These are phyloP conservation scores for Monopis laevigella DNA, from an alignment of 2,888 invertebrate genomes.

Conservation along the genomic window DNA sequence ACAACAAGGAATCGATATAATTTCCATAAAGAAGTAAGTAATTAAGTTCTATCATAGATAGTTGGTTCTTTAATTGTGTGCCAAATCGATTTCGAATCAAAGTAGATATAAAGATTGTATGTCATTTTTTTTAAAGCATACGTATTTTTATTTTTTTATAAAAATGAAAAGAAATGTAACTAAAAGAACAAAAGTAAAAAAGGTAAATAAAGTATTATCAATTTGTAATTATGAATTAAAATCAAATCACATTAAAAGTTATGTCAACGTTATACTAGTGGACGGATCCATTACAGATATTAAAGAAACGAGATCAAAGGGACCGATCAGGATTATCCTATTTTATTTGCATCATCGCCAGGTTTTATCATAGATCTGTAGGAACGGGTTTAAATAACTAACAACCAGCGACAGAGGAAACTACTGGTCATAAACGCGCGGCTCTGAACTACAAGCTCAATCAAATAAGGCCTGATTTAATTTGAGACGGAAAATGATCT, in stretches of 20 bases:
- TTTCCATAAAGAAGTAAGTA: too few relatives aligned
- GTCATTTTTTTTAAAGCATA: too few relatives aligned
- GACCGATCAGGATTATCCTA: slow-evolving; percentile 12
- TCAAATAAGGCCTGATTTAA: slow-evolving; percentile 1
- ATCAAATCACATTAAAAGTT: too few relatives aligned
- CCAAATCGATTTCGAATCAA: too few relatives aligned
- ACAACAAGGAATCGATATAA: slow-evolving; percentile 4
- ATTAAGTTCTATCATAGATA: too few relatives aligned
- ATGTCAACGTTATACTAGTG: background rate
- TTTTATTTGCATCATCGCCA: slow-evolving; percentile 11
- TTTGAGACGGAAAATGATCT: background rate
- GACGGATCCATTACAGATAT: slow-evolving; percentile 9
- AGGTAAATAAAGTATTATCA: too few relatives aligned
- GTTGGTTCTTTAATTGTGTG: too few relatives aligned
- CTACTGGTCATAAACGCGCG: slow-evolving; percentile 10
- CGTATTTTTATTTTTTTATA: too few relatives aligned
- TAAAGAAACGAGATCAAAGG: slow-evolving; percentile 13
- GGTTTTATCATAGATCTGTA: slow-evolving; percentile 13
- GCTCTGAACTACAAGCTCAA: background rate
- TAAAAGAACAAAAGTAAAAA: too few relatives aligned
- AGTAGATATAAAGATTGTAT: too few relatives aligned
- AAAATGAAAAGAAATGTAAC: too few relatives aligned
- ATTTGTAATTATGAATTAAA: too few relatives aligned
- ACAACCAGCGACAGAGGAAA: slow-evolving; percentile 7
- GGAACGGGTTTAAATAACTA: slow-evolving; percentile 6